A percentile compares a stretch with the other conserved stretches of the same genome.
Conservation (phyloP, 2,113 vertebrate genomes). For the Pycnonotus jocosus region DNA sequence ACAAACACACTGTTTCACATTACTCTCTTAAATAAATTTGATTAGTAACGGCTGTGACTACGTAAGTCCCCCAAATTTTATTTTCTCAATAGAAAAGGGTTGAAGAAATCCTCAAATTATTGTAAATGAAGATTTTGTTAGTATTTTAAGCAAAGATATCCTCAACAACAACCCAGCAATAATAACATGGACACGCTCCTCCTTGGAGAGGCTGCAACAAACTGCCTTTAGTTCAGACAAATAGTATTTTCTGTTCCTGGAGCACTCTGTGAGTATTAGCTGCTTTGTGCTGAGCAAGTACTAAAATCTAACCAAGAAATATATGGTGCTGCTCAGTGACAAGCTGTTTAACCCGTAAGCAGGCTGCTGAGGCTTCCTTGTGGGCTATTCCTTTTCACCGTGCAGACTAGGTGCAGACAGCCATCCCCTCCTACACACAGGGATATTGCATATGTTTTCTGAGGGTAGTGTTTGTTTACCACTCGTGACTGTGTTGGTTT, state of each 20-base stretch:
- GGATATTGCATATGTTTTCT: slow-evolving; percentile 50
- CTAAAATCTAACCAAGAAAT: not conserved
- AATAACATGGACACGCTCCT: not conserved
- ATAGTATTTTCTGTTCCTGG: not conserved
- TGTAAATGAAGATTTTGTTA: not conserved
- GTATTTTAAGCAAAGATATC: slow-evolving; percentile 1
- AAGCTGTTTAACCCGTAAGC: slow-evolving; percentile 55
- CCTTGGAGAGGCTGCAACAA: not conserved
- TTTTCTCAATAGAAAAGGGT: not conserved
- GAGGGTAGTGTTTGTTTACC: slow-evolving; percentile 61
- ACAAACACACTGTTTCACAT: not conserved
- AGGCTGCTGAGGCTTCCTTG: slow-evolving; percentile 51
- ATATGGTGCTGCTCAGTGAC: slow-evolving; percentile 13
- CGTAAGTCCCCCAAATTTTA: not conserved
- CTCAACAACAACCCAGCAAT: not conserved
- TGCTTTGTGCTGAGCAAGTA: not conserved
- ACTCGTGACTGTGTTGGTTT: slow-evolving; percentile 26
- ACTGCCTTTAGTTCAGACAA: slow-evolving; percentile 20
- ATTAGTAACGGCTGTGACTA: not conserved
- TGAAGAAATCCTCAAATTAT: not conserved
- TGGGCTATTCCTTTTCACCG: slow-evolving; percentile 5
- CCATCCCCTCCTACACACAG: not conserved
- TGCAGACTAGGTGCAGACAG: not conserved
- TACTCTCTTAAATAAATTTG: slow-evolving; percentile 4
- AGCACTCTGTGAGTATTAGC: not conserved